Conservation (phyloP, 2,888 invertebrate genomes). For the Augiades crinisus region DNA sequence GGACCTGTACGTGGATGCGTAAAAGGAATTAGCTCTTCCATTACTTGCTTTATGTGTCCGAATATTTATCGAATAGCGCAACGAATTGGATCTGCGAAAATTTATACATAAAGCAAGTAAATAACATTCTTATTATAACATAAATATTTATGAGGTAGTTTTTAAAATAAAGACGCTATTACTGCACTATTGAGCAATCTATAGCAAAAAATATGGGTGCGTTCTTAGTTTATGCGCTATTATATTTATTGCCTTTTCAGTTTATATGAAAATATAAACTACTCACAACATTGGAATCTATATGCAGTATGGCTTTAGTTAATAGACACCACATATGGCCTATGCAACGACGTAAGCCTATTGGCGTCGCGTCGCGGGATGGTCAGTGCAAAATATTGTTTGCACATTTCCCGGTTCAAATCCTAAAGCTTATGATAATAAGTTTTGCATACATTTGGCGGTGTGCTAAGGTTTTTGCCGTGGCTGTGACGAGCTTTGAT, state of each 20-base stretch:
- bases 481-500: constrained; percentile 22
- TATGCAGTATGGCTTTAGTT: constrained; percentile 6
- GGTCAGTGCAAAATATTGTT: constrained; percentile 34
- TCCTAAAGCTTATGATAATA: constrained; percentile 38
- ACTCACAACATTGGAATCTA: neutral
- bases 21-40: constrained; percentile 49
- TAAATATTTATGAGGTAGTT: too few species aligned
- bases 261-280: too few species aligned
- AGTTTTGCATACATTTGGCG: constrained; percentile 31
- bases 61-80: too few species aligned
- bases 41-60: constrained; percentile 43
- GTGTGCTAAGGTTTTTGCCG: neutral
- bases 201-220: too few species aligned
- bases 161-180: too few species aligned
- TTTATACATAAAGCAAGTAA: too few species aligned
- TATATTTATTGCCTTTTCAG: neutral
- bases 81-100: too few species aligned
- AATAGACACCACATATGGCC: constrained; percentile 16
- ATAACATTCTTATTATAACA: too few species aligned
- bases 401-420: constrained; percentile 34
- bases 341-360: constrained; percentile 16
- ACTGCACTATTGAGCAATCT: too few species aligned
- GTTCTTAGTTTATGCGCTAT: too few species aligned
- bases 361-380: constrained; percentile 29
- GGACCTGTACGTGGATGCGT: constrained; percentile 24